A percentile compares a stretch with the other conserved stretches of the same genome.
These are phyloP conservation scores for Dromiciops gliroides DNA, from an alignment of 2,113 vertebrate genomes.

Conservation along the genomic window DNA sequence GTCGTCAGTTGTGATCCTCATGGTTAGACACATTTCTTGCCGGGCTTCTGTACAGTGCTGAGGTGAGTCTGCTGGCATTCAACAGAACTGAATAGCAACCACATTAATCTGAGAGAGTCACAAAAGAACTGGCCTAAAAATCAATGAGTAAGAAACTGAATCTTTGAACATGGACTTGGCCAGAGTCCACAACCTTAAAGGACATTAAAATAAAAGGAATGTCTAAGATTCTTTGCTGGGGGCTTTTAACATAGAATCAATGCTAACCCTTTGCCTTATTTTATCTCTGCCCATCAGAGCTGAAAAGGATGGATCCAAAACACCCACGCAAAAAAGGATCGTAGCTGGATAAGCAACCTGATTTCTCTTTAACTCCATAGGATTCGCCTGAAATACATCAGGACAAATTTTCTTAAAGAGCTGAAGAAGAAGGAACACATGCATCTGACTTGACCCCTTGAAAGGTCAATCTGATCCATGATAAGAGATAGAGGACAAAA, in stretches of 20 bases:
- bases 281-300: constrained; percentile 34
- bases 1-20: neutral
- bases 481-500: neutral
- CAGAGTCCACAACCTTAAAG: neutral
- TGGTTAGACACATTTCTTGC: neutral
- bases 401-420: constrained; percentile 10
- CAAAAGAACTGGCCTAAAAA: neutral
- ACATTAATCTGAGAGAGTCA: neutral
- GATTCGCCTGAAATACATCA: neutral
- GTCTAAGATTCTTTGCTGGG: constrained; percentile 8
- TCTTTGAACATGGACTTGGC: neutral
- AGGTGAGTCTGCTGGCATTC: constrained; percentile 14
- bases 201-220: constrained; percentile 19
- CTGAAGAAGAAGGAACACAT: constrained; percentile 20
- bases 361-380: constrained; percentile 32
- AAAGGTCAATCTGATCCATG: neutral
- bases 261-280: constrained; percentile 14
- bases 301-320: neutral
- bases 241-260: constrained; percentile 32
- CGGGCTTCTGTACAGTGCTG: neutral
- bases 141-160: neutral
- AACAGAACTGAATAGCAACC: neutral
- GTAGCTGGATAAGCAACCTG: neutral
- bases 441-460: neutral
- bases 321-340: constrained; percentile 7